These are phyloP conservation scores for Microtus ochrogaster DNA, from an alignment of 2,113 vertebrate species.

Conservation along the genomic window DNA sequence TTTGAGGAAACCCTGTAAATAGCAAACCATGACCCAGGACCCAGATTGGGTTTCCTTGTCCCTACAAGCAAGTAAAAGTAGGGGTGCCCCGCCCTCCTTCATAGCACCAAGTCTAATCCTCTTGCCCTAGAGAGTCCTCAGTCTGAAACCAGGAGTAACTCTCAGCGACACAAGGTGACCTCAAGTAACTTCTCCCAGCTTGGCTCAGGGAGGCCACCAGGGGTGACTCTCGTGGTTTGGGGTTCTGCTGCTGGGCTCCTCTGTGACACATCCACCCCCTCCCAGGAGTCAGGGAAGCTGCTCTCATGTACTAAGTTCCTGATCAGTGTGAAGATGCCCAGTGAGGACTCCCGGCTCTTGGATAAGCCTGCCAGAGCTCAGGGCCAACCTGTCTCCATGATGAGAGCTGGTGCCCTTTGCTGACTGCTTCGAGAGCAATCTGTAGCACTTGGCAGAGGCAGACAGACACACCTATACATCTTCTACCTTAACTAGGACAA, in stretches of 20 bases:
- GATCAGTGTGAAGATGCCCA: not conserved
- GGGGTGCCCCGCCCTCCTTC: not conserved
- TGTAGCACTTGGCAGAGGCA: conserved; percentile 5
- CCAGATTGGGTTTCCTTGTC: not conserved
- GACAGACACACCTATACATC: not conserved
- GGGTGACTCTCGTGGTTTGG: not conserved
- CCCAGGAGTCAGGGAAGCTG: not conserved
- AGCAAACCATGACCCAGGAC: not conserved
- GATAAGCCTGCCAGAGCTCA: not conserved
- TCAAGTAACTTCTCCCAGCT: not conserved
- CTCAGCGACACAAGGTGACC: not conserved
- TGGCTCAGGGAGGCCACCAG: not conserved
- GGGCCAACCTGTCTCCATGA: not conserved
- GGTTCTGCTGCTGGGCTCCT: not conserved
- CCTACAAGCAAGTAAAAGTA: too few species aligned
- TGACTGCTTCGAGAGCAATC: not conserved
- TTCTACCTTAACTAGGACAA: not conserved
- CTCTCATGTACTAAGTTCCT: not conserved
- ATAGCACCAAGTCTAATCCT: not conserved
- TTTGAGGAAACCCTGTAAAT: not conserved
- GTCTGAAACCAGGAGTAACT: not conserved
- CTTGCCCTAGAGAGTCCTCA: not conserved
- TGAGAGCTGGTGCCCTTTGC: not conserved
- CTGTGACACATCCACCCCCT: not conserved
- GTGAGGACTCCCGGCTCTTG: not conserved